Base-by-base conservation (phyloP, 2,113 vertebrate genomes). In the Narcine bancroftii region DNA sequence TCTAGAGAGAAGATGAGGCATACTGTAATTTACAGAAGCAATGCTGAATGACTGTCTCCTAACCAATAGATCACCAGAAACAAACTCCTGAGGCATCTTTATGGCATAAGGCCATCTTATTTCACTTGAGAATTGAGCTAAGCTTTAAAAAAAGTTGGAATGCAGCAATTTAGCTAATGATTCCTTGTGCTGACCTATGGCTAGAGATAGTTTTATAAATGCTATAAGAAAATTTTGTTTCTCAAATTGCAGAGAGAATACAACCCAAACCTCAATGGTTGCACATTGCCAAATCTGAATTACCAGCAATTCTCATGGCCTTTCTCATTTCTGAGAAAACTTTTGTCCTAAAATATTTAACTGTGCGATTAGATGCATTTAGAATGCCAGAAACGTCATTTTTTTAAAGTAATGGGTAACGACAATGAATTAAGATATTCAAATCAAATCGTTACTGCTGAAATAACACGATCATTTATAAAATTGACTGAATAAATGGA, bases 341-440 rank as follows among this genome's bases (percentile, higher is more conserved):
- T 2, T 11, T 33, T 3, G 29, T 56, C 24, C 76, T 79, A 53
- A 56, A 77, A 53, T 83, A n/a, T n/a, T 56, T 56, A 11, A 53
- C 4, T 5, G n/a, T 60, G 29, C 56, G 36, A 56, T 63, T 60
- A 87, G 83, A 87, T n/a, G 15, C 53, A 36, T 33, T 36, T 60
- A 36, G 36, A 60, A 60, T 17, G 26, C 42, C 50, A 60, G 13
- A 53, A n/a, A 60, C 19, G 13, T 60, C 19, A 29, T 50, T 87
- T 87, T 36, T 6, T 60, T 29, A 36, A 6, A n/a, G n/a, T 56
- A 56, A 33, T 60, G 33, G 17, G 36, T 13, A 56, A 56, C 24
- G 11, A 63, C 56, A 87, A 36, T 87, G 83, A 36, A 33, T 87
- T 87, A 60, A 53, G 29, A 87, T n/a, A 81, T 81, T 73, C 69